phyloP scores from a whole-genome alignment of 2,888 invertebrate genomes.

The Noctuana brunneofusca region DNA sequence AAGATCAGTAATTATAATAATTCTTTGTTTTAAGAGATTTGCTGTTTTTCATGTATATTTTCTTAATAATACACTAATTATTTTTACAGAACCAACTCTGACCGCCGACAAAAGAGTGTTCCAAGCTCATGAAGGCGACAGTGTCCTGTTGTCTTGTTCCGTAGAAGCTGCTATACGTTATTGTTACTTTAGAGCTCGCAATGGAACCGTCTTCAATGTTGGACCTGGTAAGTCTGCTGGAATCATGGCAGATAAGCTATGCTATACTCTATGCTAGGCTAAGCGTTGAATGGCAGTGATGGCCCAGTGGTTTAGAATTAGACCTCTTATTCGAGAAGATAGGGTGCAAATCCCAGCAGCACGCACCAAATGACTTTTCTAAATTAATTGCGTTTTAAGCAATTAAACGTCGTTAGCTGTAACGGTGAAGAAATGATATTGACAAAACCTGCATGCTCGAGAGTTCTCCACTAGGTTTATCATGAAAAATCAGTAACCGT shows the following conservation, averaged over 20 bases:
- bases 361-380: too few relatives aligned
- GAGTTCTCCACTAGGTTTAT: too few relatives aligned
- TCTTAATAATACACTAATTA: not conserved
- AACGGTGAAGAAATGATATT: too few relatives aligned
- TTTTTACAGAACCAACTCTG: conserved; percentile 56
- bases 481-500: too few relatives aligned
- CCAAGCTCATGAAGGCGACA: conserved; percentile 46
- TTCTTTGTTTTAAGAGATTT: too few relatives aligned
- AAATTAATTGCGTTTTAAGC: too few relatives aligned
- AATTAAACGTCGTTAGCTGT: too few relatives aligned
- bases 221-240: conserved; percentile 53
- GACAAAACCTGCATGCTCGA: too few relatives aligned
- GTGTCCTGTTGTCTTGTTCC: conserved; percentile 57
- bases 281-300: not conserved
- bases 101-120: conserved; percentile 41
- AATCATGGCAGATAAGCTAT: not conserved
- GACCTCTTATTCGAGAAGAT: too few relatives aligned
- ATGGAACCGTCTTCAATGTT: conserved; percentile 63
- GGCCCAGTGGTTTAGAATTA: too few relatives aligned
- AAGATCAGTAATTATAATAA: too few relatives aligned
- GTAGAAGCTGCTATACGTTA: conserved; percentile 58
- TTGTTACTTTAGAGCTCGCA: conserved; percentile 68
- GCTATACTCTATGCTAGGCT: not conserved
- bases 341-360: too few relatives aligned
- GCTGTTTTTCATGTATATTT: not conserved